Percentiles rank a stretch among this genome's conserved stretches.
Conservation (phyloP, 2,888 invertebrate species). For the Geophilus truncorum region DNA sequence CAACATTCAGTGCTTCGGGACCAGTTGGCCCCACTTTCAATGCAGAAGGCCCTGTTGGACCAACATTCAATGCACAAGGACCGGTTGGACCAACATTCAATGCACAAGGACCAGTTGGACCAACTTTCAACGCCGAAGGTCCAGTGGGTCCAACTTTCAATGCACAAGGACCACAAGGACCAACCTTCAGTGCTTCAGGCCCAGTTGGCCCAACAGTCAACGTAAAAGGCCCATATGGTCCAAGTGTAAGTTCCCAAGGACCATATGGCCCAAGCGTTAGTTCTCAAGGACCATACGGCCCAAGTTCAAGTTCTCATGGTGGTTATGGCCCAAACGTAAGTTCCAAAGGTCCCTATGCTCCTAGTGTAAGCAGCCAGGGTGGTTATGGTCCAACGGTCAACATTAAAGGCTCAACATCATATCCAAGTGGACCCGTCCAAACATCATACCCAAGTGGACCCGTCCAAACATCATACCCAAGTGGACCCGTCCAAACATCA, state of each 20-base stretch:
- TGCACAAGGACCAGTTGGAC: slow-evolving; percentile 9
- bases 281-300: not conserved
- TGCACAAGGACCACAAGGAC: slow-evolving; percentile 4
- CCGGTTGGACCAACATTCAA: slow-evolving; percentile 9
- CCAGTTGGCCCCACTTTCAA: not conserved
- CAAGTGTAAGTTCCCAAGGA: not conserved
- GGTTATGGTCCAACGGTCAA: not conserved
- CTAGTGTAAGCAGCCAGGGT: not conserved
- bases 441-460: not conserved
- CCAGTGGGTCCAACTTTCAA: not conserved
- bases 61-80: not conserved
- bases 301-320: not conserved
- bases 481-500: too few relatives aligned
- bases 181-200: not conserved
- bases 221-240: not conserved
- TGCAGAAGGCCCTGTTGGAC: slow-evolving; percentile 21
- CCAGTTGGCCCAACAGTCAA: not conserved
- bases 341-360: not conserved
- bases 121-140: not conserved
- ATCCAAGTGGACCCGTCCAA: not conserved
- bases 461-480: too few relatives aligned
- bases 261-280: not conserved
- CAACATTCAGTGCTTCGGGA: too few relatives aligned
- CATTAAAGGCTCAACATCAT: not conserved
- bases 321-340: not conserved